Evolutionary conservation across 1,140 invertebrate species (phyloP).

Genomic region (Antheraea mylitta): DNA sequence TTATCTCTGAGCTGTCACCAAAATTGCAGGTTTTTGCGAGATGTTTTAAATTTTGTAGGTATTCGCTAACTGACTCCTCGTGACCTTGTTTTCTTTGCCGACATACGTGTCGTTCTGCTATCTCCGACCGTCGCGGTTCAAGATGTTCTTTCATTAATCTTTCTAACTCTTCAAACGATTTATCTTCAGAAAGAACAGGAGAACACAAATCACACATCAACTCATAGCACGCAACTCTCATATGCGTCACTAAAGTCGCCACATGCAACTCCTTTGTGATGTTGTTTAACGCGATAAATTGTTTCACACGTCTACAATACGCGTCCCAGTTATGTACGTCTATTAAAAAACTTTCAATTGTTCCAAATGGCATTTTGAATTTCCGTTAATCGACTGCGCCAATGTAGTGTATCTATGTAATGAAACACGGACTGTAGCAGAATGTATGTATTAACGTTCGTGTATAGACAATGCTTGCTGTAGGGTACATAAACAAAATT

Average conservation of each 20-base stretch:
- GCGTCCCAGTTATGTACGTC: not conserved
- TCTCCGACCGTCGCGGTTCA: conserved; percentile 6
- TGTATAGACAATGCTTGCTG: too few species aligned
- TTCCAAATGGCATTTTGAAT: not conserved
- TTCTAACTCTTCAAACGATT: conserved; percentile 6
- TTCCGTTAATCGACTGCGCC: conserved; percentile 1
- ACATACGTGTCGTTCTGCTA: conserved; percentile 8
- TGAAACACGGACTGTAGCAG: too few species aligned
- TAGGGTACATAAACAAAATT: too few species aligned
- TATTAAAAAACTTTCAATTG: conserved; percentile 1
- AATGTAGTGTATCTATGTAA: conserved; percentile 5
- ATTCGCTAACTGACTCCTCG: conserved; percentile 26
- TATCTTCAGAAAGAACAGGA: conserved; percentile 25
- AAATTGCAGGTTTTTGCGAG: conserved; percentile 36
- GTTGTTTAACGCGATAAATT: conserved; percentile 27
- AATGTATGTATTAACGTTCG: too few species aligned
- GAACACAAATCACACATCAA: conserved; percentile 36
- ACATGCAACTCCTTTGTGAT: conserved; percentile 22
- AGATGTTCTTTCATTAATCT: conserved; percentile 8
- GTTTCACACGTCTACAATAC: conserved; percentile 29
- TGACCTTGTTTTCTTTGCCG: conserved; percentile 13
- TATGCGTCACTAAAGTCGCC: conserved; percentile 29
- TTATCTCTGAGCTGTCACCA: conserved; percentile 22
- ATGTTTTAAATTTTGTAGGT: conserved; percentile 37
- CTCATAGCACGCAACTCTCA: conserved; percentile 28